phyloP scores from a whole-genome alignment of 2,888 invertebrate species.

The Globia sparganii region DNA sequence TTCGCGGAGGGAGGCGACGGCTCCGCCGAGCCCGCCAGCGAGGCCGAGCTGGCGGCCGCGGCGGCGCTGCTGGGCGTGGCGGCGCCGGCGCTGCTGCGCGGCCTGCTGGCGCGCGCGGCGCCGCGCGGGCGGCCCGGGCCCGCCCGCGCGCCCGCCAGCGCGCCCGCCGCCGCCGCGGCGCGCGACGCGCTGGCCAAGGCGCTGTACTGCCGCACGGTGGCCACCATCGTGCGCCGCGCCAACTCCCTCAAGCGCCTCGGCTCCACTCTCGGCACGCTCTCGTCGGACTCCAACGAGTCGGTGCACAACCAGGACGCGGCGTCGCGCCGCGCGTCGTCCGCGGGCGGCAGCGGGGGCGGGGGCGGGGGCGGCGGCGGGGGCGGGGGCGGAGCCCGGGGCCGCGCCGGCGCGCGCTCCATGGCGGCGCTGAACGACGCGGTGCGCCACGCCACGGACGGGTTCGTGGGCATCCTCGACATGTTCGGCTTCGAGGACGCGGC shows the following conservation, averaged over 20 bases:
- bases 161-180: slow-evolving; percentile 96
- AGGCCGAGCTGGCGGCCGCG: slow-evolving; percentile 96
- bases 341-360: slow-evolving; percentile 87
- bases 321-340: slow-evolving; percentile 96
- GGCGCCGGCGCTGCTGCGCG: slow-evolving; percentile 93
- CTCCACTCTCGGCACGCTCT: slow-evolving; percentile 95
- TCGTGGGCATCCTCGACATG: slow-evolving; percentile 98
- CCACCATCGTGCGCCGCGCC: slow-evolving; percentile 97
- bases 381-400: slow-evolving; percentile 72
- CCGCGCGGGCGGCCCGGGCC: slow-evolving; percentile 91
- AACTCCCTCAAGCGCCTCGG: slow-evolving; percentile 97
- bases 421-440: slow-evolving; percentile 97
- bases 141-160: slow-evolving; percentile 93
- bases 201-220: slow-evolving; percentile 97
- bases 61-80: slow-evolving; percentile 94
- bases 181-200: slow-evolving; percentile 97
- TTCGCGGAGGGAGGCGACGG: slow-evolving; percentile 95
- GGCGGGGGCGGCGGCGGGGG: neutral
- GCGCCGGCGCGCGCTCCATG: slow-evolving; percentile 97
- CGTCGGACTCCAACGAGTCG: slow-evolving; percentile 97
- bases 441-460: slow-evolving; percentile 97
- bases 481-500: slow-evolving; percentile 98
- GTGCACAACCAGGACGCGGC: slow-evolving; percentile 97
- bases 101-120: slow-evolving; percentile 95
- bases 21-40: slow-evolving; percentile 94